Base-by-base conservation (phyloP, 1,140 invertebrate species). In the Maconellicoccus hirsutus region DNA sequence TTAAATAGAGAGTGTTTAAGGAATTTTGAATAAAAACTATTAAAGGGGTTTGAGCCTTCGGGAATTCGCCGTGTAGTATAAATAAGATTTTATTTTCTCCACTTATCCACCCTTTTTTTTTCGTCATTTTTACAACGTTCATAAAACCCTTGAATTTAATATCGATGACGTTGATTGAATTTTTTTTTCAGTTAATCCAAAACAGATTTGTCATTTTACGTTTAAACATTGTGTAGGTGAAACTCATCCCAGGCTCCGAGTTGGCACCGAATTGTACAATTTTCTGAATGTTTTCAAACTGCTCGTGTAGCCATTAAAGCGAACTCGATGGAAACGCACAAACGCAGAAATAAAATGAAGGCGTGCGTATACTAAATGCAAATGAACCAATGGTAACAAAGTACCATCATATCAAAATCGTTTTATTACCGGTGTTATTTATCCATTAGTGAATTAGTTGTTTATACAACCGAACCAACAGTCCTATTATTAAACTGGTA, bases 11-110 rank as follows among this genome's bases (percentile, higher is more conserved):
- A 66, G 61, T 25, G 61, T 66, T 66, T 66, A 66, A 66, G 61
- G 61, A 66, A 16, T 66, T 66, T 66, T 26, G 61, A 66, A 66
- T 66, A 66, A 66, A 66, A 26, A 66, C 61, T 66, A 66, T 23
- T 52, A 66, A 66, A 26, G 22, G 61, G 21, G 61, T 66, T 66
- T 66, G 61, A 66, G 21, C 61, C 61, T 8, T 66, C 14, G 61
- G 61, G 61, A 66, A 66, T 66, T 66, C 19, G 61, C 16, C 2
- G 61, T 66, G 61, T 66, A 66, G 61, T 66, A 25, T 66, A 66
- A 66, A 66, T 66, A 66, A 66, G 61, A 66, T 66, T 66, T 66
- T 66, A 66, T 66, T 66, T 66, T 66, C 61, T 6, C 61, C 61
- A 66, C 61, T 66, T 66, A 66, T 66, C 61, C 25, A 66, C 61